A percentile compares a stretch with the other conserved stretches of the same genome.
Evolutionary conservation across 2,888 invertebrate genomes (phyloP).

Genomic region (Parelbella ahira): DNA sequence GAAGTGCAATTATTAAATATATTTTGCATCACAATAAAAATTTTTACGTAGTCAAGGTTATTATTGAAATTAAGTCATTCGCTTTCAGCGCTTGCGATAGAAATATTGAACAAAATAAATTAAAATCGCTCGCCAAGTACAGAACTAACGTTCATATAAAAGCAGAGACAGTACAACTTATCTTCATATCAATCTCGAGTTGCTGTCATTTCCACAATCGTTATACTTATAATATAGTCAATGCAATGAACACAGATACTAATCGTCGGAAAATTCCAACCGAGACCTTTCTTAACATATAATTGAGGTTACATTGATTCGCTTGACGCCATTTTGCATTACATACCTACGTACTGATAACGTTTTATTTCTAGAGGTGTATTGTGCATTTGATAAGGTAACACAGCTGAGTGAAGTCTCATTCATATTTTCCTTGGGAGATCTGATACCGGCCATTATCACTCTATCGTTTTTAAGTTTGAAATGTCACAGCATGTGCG

Average conservation of each 20-base stretch:
- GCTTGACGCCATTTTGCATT: slow-evolving; percentile 61
- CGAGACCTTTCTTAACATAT: slow-evolving; percentile 68
- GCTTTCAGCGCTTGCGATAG: too few relatives aligned
- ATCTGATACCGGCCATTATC: too few relatives aligned
- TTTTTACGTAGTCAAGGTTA: too few relatives aligned
- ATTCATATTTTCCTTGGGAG: slow-evolving; percentile 22
- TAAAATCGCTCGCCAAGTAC: too few relatives aligned
- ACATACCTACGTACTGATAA: slow-evolving; percentile 55
- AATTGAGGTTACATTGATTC: slow-evolving; percentile 77
- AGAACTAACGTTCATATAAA: too few relatives aligned
- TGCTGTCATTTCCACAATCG: slow-evolving; percentile 9
- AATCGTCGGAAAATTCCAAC: slow-evolving; percentile 66
- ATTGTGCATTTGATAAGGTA: slow-evolving; percentile 24
- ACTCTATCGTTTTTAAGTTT: too few relatives aligned
- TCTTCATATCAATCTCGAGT: slow-evolving; percentile 5
- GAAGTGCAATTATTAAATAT: too few relatives aligned
- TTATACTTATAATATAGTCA: slow-evolving; percentile 16
- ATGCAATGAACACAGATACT: slow-evolving; percentile 28
- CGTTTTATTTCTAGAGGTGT: slow-evolving; percentile 57
- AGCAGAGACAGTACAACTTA: too few relatives aligned
- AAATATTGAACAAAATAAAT: too few relatives aligned
- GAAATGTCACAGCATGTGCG: too few relatives aligned
- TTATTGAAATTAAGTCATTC: too few relatives aligned
- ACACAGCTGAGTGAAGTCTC: slow-evolving; percentile 17
- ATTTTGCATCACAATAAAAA: too few relatives aligned